Conservation (phyloP, 2,113 vertebrate genomes). For the Dendrocopos noguchii region DNA sequence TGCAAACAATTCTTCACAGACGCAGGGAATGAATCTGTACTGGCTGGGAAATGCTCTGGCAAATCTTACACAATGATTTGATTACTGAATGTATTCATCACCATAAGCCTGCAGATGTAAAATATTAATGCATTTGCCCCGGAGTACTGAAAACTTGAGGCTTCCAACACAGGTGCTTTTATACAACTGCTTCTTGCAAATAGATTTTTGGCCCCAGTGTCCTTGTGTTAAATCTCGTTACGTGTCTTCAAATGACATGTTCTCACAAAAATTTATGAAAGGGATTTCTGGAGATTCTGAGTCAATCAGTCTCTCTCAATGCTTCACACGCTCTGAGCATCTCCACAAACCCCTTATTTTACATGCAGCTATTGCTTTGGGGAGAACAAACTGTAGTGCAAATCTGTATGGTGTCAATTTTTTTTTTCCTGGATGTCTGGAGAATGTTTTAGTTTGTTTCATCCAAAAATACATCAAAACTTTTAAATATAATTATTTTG, state of each 20-base stretch:
- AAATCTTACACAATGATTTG: conserved; percentile 6
- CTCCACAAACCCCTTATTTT: background rate
- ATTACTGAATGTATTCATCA: conserved; percentile 13
- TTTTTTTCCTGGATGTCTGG: background rate
- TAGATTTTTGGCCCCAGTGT: background rate
- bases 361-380: background rate
- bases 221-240: conserved; percentile 30
- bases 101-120: conserved; percentile 10
- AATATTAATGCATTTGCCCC: conserved; percentile 45
- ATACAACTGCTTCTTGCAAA: background rate
- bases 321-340: background rate
- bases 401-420: background rate
- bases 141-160: conserved; percentile 21
- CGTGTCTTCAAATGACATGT: conserved; percentile 7
- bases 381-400: background rate
- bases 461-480: background rate
- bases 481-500: background rate
- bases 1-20: conserved; percentile 23
- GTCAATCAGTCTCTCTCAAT: background rate
- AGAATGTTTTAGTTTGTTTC: background rate
- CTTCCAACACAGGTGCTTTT: conserved; percentile 21
- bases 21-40: background rate
- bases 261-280: conserved; percentile 45
- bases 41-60: background rate
- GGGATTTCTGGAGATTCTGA: conserved; percentile 11